Evolutionary conservation across 2,888 invertebrate genomes (phyloP).

Genomic region (Melipona bicolor): DNA sequence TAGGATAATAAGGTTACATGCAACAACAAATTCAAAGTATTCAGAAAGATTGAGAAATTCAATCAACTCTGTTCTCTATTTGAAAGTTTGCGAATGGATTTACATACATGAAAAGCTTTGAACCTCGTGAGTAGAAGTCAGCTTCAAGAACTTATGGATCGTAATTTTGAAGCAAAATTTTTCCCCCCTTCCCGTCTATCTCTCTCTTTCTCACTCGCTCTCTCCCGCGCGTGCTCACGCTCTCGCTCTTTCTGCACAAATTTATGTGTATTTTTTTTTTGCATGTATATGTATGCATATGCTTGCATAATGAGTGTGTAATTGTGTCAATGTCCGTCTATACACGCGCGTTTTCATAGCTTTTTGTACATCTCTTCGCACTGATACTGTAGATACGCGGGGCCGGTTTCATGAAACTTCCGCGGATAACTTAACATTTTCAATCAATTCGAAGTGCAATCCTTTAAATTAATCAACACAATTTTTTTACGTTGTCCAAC

Average conservation of each 20-base stretch:
- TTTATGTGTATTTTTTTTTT: background rate
- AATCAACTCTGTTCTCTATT: constrained; percentile 72
- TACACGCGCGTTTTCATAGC: background rate
- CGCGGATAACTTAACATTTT: constrained; percentile 1
- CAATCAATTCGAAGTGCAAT: constrained; percentile 21
- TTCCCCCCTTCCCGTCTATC: background rate
- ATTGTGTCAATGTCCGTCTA: background rate
- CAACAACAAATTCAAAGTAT: constrained; percentile 72
- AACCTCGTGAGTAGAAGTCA: constrained; percentile 73
- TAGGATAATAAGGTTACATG: constrained; percentile 71
- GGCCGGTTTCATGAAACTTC: constrained; percentile 55
- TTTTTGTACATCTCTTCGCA: constrained; percentile 16
- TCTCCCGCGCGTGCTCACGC: background rate
- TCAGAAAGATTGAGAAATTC: constrained; percentile 68
- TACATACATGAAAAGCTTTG: constrained; percentile 74
- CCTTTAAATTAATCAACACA: constrained; percentile 28
- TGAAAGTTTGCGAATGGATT: constrained; percentile 73
- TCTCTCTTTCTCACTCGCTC: background rate
- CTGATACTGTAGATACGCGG: background rate
- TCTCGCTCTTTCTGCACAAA: constrained; percentile 7
- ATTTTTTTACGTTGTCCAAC: constrained; percentile 11
- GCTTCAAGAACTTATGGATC: constrained; percentile 69
- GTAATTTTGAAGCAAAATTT: constrained; percentile 25
- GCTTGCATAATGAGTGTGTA: background rate
- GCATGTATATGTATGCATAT: background rate